Evolutionary conservation across 2,113 vertebrate genomes (phyloP), one percentile per base, ranked within the genome.

Genomic region (Hylia prasina): DNA sequence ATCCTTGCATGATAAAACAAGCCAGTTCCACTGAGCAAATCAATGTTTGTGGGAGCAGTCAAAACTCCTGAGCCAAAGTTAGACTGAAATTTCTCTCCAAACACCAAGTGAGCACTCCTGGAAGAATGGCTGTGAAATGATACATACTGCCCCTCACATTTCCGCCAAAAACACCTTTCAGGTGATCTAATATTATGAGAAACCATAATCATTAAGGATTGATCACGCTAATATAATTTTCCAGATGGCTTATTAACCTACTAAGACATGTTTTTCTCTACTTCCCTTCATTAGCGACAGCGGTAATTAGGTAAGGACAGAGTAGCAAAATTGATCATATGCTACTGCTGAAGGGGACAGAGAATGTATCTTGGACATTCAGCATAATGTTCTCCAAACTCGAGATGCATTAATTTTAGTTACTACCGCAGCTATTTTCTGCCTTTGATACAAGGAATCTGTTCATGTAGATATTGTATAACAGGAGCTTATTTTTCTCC

Each of bases 201-300:
- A 97, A 91, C 93, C 89, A 97, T 97, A 95, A 97, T 96, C 96
- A 97, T 98, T 97, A 97, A 93, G 96, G 91, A 97, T 96, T 97
- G 97, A 97, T 97, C 96, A 95, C 31, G 51, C 84, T 97, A 98
- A 98, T 97, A 96, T 92, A 97, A 97, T 97, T 98, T 98, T 98
- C 96, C 95, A 94, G 97, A 96, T 97, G 97, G 97, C 96, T 97
- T 98, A 98, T 97, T 98, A 98, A 97, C 97, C 96, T 97, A 95
- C 94, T 93, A 97, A 97, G 93, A 95, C 94, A 96, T 97, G 93
- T 96, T 96, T 98, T 97, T 94, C 91, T 97, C 94, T 95, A 97
- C 95, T 96, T 97, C 96, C 96, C 95, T 97, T 98, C 96, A 97
- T 98, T 96, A 97, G 87, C 80, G 35, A 93, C 94, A 94, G 93